These are phyloP conservation scores for Sylvicola cinctus DNA, from an alignment of 2,888 invertebrate genomes.

Conservation along the genomic window DNA sequence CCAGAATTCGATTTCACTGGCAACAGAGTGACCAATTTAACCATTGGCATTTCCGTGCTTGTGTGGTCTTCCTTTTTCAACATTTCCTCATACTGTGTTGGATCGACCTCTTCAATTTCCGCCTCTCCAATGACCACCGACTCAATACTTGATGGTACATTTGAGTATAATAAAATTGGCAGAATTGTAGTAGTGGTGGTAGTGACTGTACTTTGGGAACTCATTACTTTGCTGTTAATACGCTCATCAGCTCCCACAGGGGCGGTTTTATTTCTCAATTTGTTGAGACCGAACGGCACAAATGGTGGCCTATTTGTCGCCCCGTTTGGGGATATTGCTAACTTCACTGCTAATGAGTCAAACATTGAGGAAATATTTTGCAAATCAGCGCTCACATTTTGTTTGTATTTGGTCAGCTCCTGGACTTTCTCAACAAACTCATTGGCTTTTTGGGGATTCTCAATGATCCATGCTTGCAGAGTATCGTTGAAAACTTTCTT, in stretches of 20 bases:
- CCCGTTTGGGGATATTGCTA: slow-evolving; percentile 23
- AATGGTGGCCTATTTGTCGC: slow-evolving; percentile 20
- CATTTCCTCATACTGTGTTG: slow-evolving; percentile 24
- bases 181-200: slow-evolving; percentile 6
- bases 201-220: slow-evolving; percentile 1
- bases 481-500: slow-evolving; percentile 39
- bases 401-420: slow-evolving; percentile 6
- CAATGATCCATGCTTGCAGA: slow-evolving; percentile 38
- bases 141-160: slow-evolving; percentile 16
- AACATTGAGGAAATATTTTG: slow-evolving; percentile 43
- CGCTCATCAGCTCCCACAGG: slow-evolving; percentile 1
- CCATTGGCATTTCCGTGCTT: slow-evolving; percentile 4
- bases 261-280: slow-evolving; percentile 16
- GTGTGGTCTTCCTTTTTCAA: slow-evolving; percentile 12
- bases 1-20: slow-evolving; percentile 66
- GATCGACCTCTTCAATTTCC: slow-evolving; percentile 25
- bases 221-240: slow-evolving; percentile 1
- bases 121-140: slow-evolving; percentile 22
- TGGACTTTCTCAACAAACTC: not conserved
- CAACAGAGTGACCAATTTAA: slow-evolving; percentile 40
- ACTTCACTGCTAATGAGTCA: slow-evolving; percentile 35
- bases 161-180: slow-evolving; percentile 18
- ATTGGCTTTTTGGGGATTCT: slow-evolving; percentile 28
- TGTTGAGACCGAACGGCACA: slow-evolving; percentile 17
- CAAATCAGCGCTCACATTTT: slow-evolving; percentile 27